Conservation (phyloP, 2,888 invertebrate genomes). For the Ctenicera cuprea region DNA sequence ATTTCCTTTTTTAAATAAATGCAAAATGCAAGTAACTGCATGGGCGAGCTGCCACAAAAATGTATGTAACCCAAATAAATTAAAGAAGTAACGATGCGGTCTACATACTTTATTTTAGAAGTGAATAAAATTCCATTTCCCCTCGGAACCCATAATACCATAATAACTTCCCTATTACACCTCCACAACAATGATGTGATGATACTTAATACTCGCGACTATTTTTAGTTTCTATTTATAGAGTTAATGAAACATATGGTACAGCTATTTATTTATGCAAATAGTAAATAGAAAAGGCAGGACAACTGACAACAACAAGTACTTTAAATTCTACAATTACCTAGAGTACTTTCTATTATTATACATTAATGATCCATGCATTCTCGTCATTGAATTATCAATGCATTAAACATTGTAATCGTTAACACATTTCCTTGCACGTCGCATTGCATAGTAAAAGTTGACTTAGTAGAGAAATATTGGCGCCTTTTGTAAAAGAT, state of each 20-base stretch:
- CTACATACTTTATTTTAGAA: conserved; percentile 1
- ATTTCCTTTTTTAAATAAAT: too few relatives aligned
- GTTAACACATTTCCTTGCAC: background rate
- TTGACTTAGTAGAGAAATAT: background rate
- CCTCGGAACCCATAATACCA: background rate
- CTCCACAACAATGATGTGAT: conserved; percentile 4
- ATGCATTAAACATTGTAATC: background rate
- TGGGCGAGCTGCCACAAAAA: background rate
- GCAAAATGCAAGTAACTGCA: background rate
- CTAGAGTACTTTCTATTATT: conserved; percentile 6
- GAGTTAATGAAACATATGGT: conserved; percentile 16
- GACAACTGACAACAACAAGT: background rate
- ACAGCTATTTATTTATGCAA: conserved; percentile 2
- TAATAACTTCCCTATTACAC: conserved; percentile 28
- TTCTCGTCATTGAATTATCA: background rate
- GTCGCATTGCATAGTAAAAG: conserved; percentile 6
- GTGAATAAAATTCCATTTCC: background rate
- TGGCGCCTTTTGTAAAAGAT: conserved; percentile 6
- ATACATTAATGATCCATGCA: background rate
- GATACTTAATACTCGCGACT: background rate
- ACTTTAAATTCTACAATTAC: conserved; percentile 8
- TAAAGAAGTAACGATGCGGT: conserved; percentile 3
- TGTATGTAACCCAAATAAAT: conserved; percentile 8
- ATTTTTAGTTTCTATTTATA: conserved; percentile 16
- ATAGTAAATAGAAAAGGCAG: background rate